phyloP scores from a whole-genome alignment of 2,113 vertebrate species.

The Rhea pennata region DNA sequence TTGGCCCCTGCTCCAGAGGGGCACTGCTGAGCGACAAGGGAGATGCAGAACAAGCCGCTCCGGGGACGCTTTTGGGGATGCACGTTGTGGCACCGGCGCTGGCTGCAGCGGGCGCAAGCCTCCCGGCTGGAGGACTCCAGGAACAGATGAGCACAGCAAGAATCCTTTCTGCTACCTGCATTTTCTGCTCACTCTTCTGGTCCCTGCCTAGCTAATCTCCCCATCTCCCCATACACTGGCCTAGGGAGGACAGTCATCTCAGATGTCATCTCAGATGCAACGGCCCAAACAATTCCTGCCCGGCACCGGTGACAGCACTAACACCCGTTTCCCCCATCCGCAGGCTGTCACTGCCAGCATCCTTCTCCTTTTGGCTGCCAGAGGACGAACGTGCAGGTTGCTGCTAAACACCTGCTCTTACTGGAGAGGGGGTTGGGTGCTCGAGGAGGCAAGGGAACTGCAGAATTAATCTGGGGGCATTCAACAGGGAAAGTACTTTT shows the following conservation, averaged over 20 bases:
- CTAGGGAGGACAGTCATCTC: not conserved
- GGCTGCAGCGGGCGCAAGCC: no score
- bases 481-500: not conserved
- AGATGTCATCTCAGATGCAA: no score
- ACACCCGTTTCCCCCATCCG: not conserved
- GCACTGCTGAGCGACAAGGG: not conserved
- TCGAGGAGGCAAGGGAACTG: not conserved
- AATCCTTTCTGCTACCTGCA: not conserved
- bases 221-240: not conserved
- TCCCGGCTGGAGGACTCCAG: no score
- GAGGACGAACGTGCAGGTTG: constrained; percentile 35
- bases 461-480: not conserved
- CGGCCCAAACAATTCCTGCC: no score
- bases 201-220: not conserved
- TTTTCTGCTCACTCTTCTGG: not conserved
- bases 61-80: not conserved
- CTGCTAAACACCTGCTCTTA: constrained; percentile 59
- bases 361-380: constrained; percentile 51
- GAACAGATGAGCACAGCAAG: no score
- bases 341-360: constrained; percentile 57
- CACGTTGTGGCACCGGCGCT: no score
- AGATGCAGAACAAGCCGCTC: not conserved
- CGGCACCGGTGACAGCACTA: not conserved
- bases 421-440: rapidly evolving
- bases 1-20: no score